Evolutionary conservation across 2,797 vertebrate species (phyloP), one percentile per base, ranked within the genome.

Genomic region (Poecile montanus): DNA sequence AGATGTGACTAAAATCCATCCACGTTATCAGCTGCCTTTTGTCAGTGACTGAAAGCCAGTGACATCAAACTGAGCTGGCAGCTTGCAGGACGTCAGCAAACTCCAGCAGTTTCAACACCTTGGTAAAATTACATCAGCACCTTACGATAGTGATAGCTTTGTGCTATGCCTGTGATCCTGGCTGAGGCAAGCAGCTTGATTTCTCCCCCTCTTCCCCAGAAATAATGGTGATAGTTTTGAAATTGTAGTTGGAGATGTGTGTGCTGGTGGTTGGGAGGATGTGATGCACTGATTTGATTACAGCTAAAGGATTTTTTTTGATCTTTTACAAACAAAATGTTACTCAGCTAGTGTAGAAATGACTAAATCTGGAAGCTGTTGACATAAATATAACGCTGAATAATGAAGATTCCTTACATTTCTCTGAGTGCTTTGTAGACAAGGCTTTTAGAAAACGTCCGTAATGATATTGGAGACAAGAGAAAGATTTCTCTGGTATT

Each of bases 31-130:
- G 72, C 68, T 72, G 63, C 79, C 74, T 56, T 94, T 71, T 92
- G 87, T 93, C 91, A 77, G 62, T 65, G 83, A 68, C 73, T 78
- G 79, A 84, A 86, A 77, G 57, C 26, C 68, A 66, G 68, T 95
- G 96, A 95, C 96, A 92, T 95, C 94, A 97, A 93, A 86, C 56
- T 50, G 62, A 63, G 78, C 86, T 94, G 85, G 88, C 91, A 93
- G 76, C 72, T 81, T 66, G 77, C 81, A 93, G 84, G 71, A 65
- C 88, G 80, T 95, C 92, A 89, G 94, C 86, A 61, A 44, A 34
- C 82, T 82, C 83, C 85, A 74, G 94, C 88, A 81, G 87, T 91
- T 91, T 92, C 88, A 85, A 77, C 82, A 77, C 73, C 61, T 93
- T 89, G 77, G 87, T 90, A 30, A 78, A 89, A 94, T 91, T 86